phyloP scores from a whole-genome alignment of 2,113 vertebrate genomes.

The Psittacus erithacus region DNA sequence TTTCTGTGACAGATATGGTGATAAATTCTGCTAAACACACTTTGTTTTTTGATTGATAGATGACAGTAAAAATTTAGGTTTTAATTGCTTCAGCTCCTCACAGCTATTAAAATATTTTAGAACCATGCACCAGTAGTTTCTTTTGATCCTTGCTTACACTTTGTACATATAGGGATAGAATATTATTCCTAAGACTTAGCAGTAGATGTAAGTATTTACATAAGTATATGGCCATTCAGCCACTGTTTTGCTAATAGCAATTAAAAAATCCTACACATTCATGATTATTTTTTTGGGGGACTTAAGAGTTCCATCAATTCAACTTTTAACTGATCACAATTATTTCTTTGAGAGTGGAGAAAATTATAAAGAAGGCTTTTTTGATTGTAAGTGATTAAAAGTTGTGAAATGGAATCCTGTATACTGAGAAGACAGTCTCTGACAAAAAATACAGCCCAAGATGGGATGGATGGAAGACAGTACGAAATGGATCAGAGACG shows the following conservation, averaged over 20 bases:
- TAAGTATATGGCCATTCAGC: background rate
- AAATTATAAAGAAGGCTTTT: background rate
- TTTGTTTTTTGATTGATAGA: background rate
- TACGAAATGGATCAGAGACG: background rate
- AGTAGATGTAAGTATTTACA: background rate
- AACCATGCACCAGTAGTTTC: background rate
- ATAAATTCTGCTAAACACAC: background rate
- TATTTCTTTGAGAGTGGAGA: background rate
- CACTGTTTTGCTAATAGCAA: background rate
- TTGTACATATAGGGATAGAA: background rate
- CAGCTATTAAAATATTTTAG: background rate
- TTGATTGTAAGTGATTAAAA: background rate
- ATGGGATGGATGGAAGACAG: background rate
- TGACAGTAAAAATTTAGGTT: background rate
- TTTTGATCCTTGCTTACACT: background rate
- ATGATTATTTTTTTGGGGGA: background rate
- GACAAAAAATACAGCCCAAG: background rate
- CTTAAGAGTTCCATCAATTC: background rate
- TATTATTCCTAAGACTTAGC: background rate
- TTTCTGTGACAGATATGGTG: background rate
- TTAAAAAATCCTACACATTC: background rate
- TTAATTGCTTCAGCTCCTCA: background rate
- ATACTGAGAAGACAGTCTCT: background rate
- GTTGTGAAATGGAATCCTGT: background rate
- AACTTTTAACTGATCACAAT: background rate